Evolutionary conservation across 2,797 vertebrate species (phyloP).

Genomic region (Sebastes steindachneri): DNA sequence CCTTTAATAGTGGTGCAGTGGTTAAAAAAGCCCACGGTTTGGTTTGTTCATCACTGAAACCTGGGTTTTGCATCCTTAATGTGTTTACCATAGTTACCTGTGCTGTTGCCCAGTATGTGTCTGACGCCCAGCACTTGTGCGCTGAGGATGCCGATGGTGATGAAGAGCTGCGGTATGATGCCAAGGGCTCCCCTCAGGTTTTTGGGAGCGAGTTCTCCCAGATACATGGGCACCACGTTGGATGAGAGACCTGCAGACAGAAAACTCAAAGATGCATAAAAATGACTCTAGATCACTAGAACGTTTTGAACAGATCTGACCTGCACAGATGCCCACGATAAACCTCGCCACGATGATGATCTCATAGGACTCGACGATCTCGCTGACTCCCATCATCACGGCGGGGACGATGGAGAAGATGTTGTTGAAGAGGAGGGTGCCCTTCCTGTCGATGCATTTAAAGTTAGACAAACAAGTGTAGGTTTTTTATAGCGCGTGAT

Average conservation of each 20-base stretch:
- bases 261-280: neutral
- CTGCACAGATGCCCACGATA: slow-evolving; percentile 93
- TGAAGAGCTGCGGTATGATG: slow-evolving; percentile 91
- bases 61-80: neutral
- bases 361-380: slow-evolving; percentile 86
- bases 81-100: slow-evolving; percentile 81
- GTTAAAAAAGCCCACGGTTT: too few species aligned
- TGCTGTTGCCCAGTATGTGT: slow-evolving; percentile 82
- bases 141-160: slow-evolving; percentile 91
- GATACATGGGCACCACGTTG: slow-evolving; percentile 95
- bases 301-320: slow-evolving; percentile 62
- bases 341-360: slow-evolving; percentile 90
- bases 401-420: slow-evolving; percentile 92
- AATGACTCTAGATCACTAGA: neutral
- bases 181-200: slow-evolving; percentile 91
- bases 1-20: too few species aligned
- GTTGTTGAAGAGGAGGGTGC: slow-evolving; percentile 94
- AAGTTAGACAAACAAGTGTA: neutral
- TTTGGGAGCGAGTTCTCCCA: slow-evolving; percentile 93
- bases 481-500: neutral
- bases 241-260: slow-evolving; percentile 89
- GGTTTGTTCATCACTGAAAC: too few species aligned
- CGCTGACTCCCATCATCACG: slow-evolving; percentile 92
- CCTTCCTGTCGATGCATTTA: slow-evolving; percentile 83
- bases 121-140: slow-evolving; percentile 92